Evolutionary conservation across 2,888 invertebrate genomes (phyloP).

Genomic region (Ophion slaviceki): DNA sequence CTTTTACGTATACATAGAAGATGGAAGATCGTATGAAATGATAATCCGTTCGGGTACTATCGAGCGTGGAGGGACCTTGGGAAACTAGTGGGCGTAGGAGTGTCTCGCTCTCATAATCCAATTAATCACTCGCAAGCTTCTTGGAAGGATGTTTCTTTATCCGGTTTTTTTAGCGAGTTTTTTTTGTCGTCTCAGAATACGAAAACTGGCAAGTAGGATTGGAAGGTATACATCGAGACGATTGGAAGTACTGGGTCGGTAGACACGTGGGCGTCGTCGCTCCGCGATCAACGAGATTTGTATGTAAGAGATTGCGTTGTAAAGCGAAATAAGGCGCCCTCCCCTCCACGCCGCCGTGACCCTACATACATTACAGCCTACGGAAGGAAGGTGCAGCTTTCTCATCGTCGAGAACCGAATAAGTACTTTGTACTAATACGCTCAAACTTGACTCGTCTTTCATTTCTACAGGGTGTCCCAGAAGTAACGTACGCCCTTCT

Average conservation of each 20-base stretch:
- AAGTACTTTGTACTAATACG: conserved; percentile 34
- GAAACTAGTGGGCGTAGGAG: too few species aligned
- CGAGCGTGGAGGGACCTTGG: too few species aligned
- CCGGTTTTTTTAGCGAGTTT: too few species aligned
- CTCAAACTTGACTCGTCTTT: conserved; percentile 19
- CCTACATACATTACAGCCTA: conserved; percentile 54
- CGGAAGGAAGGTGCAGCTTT: conserved; percentile 63
- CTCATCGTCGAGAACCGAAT: conserved; percentile 37
- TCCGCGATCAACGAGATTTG: conserved; percentile 12
- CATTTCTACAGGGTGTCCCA: neutral
- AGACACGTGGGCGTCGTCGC: conserved; percentile 63
- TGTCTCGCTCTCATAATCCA: too few species aligned
- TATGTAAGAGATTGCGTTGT: conserved; percentile 1
- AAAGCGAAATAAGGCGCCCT: conserved; percentile 17
- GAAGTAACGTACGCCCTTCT: too few species aligned
- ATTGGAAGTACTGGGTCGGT: conserved; percentile 41
- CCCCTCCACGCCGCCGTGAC: neutral
- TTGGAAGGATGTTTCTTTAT: too few species aligned
- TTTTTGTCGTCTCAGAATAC: too few species aligned
- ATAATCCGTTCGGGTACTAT: too few species aligned
- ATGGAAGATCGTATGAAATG: too few species aligned
- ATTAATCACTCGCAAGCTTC: too few species aligned
- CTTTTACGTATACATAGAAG: too few species aligned
- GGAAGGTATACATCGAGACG: conserved; percentile 29
- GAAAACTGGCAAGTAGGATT: too few species aligned